Base-by-base conservation (phyloP, 2,797 vertebrate genomes). In the Cyprinella venusta region DNA sequence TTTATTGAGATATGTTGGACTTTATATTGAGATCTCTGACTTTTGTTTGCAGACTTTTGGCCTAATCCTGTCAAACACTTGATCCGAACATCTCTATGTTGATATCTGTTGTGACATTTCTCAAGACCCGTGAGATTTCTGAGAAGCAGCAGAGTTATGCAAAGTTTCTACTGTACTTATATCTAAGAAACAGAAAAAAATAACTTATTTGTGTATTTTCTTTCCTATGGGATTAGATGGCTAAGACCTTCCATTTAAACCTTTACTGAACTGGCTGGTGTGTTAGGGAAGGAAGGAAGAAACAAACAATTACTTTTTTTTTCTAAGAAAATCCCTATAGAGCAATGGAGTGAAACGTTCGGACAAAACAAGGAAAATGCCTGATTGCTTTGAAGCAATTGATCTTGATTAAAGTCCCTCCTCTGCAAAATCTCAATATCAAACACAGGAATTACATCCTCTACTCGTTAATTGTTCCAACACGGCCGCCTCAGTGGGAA, bases 391-490 rank as follows among this genome's bases (percentile, higher is more conserved):
- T 80, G 59, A 86, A 84, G 82, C 75, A 78, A 86, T 78, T 84
- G 86, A 88, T 87, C 80, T 87, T 87, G 72, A 87, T 86, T 86
- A 86, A 75, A 76, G 69, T 70, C 45, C 75, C 45, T 83, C 83
- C 81, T 84, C 52, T 77, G 78, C 61, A 30, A 86, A 81, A 87
- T 85, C 80, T 83, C 78, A 83, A 79, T 86, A 89, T 87, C 86
- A 86, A 87, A 89, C 85, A 86, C 33, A 79, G 80, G 85, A 80
- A 85, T 87, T 81, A 89, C 70, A 68, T 68, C 74, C 59, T 84
- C 74, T 21, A 33, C 78, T 64, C 30, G 54, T 63, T 87, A 87
- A 87, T 83, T 84, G 80, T 85, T 85, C 82, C 86, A 83, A 76
- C 88, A 59, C 40, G 72, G 86, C 69, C 0, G 48, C 54, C 78